Percentiles rank a stretch among this genome's conserved stretches.
phyloP scores from a whole-genome alignment of 1,140 invertebrate genomes.

The Drosophila parabipectinata region DNA sequence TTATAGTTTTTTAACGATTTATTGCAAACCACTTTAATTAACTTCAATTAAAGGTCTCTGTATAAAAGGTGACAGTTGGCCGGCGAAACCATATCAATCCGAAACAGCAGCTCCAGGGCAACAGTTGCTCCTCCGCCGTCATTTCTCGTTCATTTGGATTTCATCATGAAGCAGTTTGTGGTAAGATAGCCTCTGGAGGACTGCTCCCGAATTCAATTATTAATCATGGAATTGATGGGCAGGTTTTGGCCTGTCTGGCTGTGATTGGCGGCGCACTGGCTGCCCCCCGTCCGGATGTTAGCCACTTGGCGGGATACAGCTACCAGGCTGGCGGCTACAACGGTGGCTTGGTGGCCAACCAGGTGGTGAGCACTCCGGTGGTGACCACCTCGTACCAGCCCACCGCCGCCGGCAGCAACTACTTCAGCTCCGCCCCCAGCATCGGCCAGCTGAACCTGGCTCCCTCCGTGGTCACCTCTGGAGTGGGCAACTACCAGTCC shows the following conservation, averaged over 20 bases:
- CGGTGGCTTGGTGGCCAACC: conserved; percentile 25
- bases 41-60: conserved; percentile 71
- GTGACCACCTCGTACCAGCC: conserved; percentile 75
- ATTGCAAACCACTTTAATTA: conserved; percentile 80
- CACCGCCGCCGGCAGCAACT: conserved; percentile 78
- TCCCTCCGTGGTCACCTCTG: conserved; percentile 27
- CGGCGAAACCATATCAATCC: conserved; percentile 54
- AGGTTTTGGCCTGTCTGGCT: conserved; percentile 65
- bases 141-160: conserved; percentile 3
- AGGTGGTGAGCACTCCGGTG: conserved; percentile 48
- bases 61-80: conserved; percentile 62
- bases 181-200: conserved; percentile 44
- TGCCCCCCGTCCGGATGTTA: conserved; percentile 72
- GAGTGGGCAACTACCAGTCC: conserved; percentile 1
- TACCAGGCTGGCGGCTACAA: conserved; percentile 63
- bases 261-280: conserved; percentile 39
- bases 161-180: conserved; percentile 75
- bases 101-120: conserved; percentile 52
- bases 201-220: not conserved
- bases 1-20: conserved; percentile 78
- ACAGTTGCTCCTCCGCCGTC: conserved; percentile 33
- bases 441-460: conserved; percentile 51
- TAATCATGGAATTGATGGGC: not conserved
- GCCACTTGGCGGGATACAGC: conserved; percentile 60
- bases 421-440: conserved; percentile 50